These are phyloP conservation scores for Dryadula phaetusa DNA, from an alignment of 2,888 invertebrate species.

Conservation along the genomic window DNA sequence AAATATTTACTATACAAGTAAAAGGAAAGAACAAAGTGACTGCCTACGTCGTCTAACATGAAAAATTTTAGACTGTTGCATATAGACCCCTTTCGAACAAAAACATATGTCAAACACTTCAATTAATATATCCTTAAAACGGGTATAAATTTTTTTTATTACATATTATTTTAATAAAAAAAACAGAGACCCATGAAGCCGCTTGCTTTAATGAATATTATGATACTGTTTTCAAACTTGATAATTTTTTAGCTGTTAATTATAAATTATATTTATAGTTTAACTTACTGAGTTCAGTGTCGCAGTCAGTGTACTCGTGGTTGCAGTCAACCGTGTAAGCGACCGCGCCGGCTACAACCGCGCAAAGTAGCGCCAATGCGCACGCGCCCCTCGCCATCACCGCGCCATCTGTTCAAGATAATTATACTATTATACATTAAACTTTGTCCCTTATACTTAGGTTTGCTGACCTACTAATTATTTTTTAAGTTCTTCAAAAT, in stretches of 20 bases:
- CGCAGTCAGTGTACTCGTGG: conserved; percentile 78
- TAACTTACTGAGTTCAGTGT: conserved; percentile 72
- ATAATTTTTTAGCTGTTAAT: neutral
- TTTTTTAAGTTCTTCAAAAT: too few species aligned
- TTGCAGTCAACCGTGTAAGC: conserved; percentile 80
- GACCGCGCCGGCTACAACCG: conserved; percentile 56
- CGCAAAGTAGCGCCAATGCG: conserved; percentile 67
- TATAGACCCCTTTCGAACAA: too few species aligned
- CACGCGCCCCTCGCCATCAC: conserved; percentile 55
- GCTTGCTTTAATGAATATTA: too few species aligned
- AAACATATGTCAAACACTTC: too few species aligned
- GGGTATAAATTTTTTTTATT: too few species aligned
- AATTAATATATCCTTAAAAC: too few species aligned
- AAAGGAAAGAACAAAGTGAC: too few species aligned
- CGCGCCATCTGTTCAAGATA: conserved; percentile 62
- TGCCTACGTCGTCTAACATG: too few species aligned
- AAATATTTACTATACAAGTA: too few species aligned
- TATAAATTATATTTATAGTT: neutral
- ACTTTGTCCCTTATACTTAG: neutral
- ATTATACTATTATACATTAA: conserved; percentile 43
- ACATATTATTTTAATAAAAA: too few species aligned
- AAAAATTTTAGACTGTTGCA: too few species aligned
- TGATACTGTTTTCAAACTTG: neutral
- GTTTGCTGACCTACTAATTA: neutral
- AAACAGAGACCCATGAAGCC: too few species aligned